Evolutionary conservation across 2,113 vertebrate species (phyloP).

Genomic region (Typhlomys cinereus): DNA sequence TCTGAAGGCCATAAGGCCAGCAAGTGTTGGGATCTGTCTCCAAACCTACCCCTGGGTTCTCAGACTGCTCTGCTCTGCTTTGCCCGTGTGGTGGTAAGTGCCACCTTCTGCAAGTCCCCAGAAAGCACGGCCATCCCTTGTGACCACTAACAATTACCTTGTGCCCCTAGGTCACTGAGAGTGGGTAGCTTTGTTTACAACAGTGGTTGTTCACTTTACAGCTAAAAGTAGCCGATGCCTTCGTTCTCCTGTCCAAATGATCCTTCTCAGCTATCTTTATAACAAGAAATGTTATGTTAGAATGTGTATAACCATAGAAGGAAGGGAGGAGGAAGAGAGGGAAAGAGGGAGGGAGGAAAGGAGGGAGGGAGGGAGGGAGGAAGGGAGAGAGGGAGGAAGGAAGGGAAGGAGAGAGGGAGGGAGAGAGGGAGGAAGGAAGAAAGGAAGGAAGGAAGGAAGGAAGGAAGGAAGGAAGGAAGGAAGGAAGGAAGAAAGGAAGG

Average conservation of each 20-base stretch:
- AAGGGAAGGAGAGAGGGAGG: not conserved
- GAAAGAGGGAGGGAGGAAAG: too few species aligned
- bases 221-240: not conserved
- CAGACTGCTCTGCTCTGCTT: not conserved
- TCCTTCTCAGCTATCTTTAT: not conserved
- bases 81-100: not conserved
- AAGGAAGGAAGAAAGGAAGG: not conserved
- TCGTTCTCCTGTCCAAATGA: not conserved
- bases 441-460: not conserved
- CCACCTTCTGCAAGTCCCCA: not conserved
- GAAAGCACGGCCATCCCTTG: not conserved
- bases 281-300: not conserved
- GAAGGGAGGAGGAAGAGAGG: not conserved
- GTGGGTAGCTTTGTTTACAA: not conserved
- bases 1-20: not conserved
- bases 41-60: not conserved
- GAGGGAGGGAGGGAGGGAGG: too few species aligned
- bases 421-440: too few species aligned
- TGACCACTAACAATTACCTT: not conserved
- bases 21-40: not conserved
- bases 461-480: not conserved
- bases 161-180: not conserved
- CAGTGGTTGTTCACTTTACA: not conserved
- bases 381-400: too few species aligned
- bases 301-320: not conserved